Percentiles rank a stretch among this genome's conserved stretches.
Conservation (phyloP, 2,113 vertebrate genomes). For the human (Homo sapiens) region DNA sequence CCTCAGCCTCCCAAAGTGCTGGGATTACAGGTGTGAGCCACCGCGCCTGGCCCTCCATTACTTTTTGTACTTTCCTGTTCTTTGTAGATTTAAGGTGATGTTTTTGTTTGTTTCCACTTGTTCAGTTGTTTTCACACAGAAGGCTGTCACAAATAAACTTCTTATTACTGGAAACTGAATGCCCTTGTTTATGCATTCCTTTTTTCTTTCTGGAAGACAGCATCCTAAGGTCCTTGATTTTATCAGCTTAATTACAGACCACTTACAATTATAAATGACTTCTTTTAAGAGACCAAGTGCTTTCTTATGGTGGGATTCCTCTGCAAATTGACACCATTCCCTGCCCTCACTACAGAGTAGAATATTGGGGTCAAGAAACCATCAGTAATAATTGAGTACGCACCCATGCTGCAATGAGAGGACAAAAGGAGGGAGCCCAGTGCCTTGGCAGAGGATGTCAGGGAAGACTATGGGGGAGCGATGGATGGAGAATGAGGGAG, state of each 20-base stretch:
- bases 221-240: not conserved
- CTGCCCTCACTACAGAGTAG: not conserved
- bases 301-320: not conserved
- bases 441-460: not conserved
- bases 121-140: not conserved
- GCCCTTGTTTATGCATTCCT: not conserved
- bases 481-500: not conserved
- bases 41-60: not conserved
- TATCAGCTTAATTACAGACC: not conserved
- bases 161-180: not conserved
- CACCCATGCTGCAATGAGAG: not conserved
- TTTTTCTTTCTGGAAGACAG: not conserved
- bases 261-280: not conserved
- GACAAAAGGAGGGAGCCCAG: not conserved
- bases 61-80: not conserved
- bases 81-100: not conserved
- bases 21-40: too few relatives aligned
- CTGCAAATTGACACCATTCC: not conserved
- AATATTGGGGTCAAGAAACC: not conserved
- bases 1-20: too few relatives aligned
- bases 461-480: not conserved
- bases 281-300: not conserved
- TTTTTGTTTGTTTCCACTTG: not conserved
- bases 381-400: not conserved
- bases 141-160: not conserved